These are phyloP conservation scores for Bombus haemorrhoidalis DNA, from an alignment of 1,140 invertebrate species.

Conservation along the genomic window DNA sequence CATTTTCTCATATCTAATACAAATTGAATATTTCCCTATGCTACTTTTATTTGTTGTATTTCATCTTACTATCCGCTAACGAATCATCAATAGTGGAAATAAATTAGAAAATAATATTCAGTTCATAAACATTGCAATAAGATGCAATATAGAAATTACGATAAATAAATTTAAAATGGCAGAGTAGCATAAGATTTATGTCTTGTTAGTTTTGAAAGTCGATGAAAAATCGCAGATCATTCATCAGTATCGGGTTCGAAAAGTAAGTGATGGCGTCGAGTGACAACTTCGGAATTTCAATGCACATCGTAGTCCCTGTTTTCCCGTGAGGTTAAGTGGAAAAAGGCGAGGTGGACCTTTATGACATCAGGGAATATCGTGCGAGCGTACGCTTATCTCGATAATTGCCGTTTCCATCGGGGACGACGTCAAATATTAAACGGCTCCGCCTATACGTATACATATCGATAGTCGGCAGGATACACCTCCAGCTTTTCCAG, in stretches of 20 bases:
- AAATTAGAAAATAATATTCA: no score
- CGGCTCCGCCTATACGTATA: slow-evolving; percentile 61
- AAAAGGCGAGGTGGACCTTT: slow-evolving; percentile 65
- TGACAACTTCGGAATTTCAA: slow-evolving; percentile 65
- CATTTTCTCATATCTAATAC: no score
- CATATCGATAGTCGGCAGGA: slow-evolving; percentile 63
- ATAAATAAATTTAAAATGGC: no score
- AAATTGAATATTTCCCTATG: no score
- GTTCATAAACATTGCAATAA: no score
- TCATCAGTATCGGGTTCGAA: slow-evolving; percentile 12
- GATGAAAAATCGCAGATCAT: slow-evolving; percentile 21
- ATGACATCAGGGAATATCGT: slow-evolving; percentile 66
- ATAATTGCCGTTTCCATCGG: slow-evolving; percentile 76
- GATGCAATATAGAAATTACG: no score
- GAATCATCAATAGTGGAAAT: no score
- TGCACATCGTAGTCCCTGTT: slow-evolving; percentile 45
- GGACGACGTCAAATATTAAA: slow-evolving; percentile 73
- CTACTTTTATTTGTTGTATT: no score
- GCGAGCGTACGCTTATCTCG: slow-evolving; percentile 70
- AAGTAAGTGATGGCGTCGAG: slow-evolving; percentile 51
- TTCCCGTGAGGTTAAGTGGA: slow-evolving; percentile 51
- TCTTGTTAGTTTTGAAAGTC: background rate
- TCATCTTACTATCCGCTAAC: no score
- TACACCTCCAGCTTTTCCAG: slow-evolving; percentile 67
- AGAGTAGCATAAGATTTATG: no score